Conservation (phyloP, 2,113 vertebrate genomes). For the Pseudolaguvia tuberculata region DNA sequence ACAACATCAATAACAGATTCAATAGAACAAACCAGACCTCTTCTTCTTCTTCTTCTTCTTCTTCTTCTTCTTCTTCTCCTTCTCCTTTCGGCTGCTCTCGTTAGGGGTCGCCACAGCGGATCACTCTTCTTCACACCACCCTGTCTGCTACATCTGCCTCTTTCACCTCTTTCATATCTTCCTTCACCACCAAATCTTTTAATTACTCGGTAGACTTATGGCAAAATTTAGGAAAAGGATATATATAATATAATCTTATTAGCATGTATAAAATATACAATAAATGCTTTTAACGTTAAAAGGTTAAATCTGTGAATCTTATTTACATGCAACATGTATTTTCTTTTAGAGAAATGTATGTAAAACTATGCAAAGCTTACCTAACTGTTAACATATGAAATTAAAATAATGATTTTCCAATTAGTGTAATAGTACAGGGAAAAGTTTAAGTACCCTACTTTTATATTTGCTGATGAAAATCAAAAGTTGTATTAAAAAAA, state of each 20-base stretch:
- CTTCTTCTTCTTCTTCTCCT: too few species aligned
- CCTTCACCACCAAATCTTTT: too few species aligned
- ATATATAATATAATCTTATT: neutral
- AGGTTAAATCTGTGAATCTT: neutral
- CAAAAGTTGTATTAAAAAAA: neutral
- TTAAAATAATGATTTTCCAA: too few species aligned
- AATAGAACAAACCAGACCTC: neutral
- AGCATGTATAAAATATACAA: too few species aligned
- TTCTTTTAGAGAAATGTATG: neutral
- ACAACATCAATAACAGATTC: conserved; percentile 9
- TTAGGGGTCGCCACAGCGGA: too few species aligned
- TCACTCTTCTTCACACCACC: too few species aligned
- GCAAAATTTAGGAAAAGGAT: too few species aligned
- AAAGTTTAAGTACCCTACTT: neutral
- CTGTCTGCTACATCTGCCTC: too few species aligned
- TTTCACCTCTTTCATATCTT: too few species aligned
- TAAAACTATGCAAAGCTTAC: neutral
- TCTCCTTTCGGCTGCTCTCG: too few species aligned
- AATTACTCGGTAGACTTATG: neutral
- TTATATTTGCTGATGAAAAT: neutral
- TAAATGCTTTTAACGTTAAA: neutral
- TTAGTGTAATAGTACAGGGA: neutral
- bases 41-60: too few species aligned
- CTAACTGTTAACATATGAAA: neutral
- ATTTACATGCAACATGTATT: neutral